A percentile compares a stretch with the other conserved stretches of the same genome.
phyloP scores from a whole-genome alignment of 2,113 vertebrate genomes.

The Brachirus orientalis region DNA sequence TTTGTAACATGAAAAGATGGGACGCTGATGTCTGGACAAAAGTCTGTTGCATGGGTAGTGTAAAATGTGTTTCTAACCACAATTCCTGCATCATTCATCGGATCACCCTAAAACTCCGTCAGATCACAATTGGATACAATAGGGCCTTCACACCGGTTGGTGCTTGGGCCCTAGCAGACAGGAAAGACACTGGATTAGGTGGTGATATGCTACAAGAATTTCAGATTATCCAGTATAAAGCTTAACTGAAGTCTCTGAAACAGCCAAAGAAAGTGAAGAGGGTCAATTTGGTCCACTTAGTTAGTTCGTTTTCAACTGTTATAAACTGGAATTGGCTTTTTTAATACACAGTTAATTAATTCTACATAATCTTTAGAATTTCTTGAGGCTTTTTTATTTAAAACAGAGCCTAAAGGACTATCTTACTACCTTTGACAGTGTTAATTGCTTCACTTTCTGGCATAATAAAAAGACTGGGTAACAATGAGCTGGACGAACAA shows the following conservation, averaged over 20 bases:
- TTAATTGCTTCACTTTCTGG: slow-evolving; percentile 58
- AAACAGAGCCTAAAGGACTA: slow-evolving; percentile 18
- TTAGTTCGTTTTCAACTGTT: slow-evolving; percentile 28
- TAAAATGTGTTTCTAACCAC: no score
- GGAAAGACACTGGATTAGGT: no score
- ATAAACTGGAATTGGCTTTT: slow-evolving; percentile 58
- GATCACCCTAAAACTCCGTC: no score
- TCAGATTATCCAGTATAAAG: no score
- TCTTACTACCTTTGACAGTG: slow-evolving; percentile 53
- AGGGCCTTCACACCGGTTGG: no score
- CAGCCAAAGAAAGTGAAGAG: slow-evolving; percentile 6
- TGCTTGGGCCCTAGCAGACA: no score
- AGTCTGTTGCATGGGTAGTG: no score
- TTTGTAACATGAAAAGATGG: no score
- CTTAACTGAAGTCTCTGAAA: not conserved
- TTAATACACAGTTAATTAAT: slow-evolving; percentile 63
- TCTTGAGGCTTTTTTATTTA: slow-evolving; percentile 29
- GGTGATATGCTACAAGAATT: no score
- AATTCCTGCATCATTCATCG: no score
- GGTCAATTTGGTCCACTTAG: not conserved
- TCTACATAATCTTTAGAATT: slow-evolving; percentile 21
- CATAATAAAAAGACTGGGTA: slow-evolving; percentile 34
- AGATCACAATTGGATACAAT: no score
- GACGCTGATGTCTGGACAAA: no score
- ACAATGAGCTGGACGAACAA: slow-evolving; percentile 44